Percentiles rank a stretch among this genome's conserved stretches.
Conservation (phyloP, 2,888 invertebrate species). For the Macrophya annulata region DNA sequence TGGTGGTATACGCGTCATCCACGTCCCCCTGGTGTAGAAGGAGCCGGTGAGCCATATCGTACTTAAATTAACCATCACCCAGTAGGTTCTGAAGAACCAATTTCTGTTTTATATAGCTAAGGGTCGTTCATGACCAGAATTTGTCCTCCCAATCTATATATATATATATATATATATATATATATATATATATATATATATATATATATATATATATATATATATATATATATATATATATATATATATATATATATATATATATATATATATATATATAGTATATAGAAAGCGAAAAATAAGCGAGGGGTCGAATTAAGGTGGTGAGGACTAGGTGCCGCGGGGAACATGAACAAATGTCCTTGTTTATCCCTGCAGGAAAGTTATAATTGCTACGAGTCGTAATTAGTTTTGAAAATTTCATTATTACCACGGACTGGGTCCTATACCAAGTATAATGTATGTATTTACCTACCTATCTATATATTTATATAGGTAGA, state of each 20-base stretch:
- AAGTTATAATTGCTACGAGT: slow-evolving; percentile 76
- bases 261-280: too few relatives aligned
- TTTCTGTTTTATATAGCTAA: slow-evolving; percentile 32
- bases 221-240: too few relatives aligned
- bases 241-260: too few relatives aligned
- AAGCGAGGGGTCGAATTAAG: neutral
- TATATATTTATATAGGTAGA: too few relatives aligned
- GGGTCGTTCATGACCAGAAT: slow-evolving; percentile 32
- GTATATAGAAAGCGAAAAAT: neutral
- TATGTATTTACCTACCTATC: too few relatives aligned
- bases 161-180: too few relatives aligned
- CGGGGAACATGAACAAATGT: neutral
- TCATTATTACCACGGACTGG: slow-evolving; percentile 73
- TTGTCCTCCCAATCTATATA: neutral
- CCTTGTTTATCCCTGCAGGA: slow-evolving; percentile 62
- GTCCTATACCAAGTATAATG: neutral
- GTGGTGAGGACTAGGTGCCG: slow-evolving; percentile 1
- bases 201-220: too few relatives aligned
- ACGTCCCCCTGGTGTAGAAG: slow-evolving; percentile 59
- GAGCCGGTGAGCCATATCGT: slow-evolving; percentile 51
- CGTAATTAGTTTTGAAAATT: slow-evolving; percentile 78
- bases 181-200: too few relatives aligned
- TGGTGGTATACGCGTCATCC: slow-evolving; percentile 59
- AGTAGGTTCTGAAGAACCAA: slow-evolving; percentile 64
- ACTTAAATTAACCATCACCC: slow-evolving; percentile 63